A percentile compares a stretch with the other conserved stretches of the same genome.
These are phyloP conservation scores for Eurystomus gularis DNA, from an alignment of 2,113 vertebrate genomes.

Conservation along the genomic window DNA sequence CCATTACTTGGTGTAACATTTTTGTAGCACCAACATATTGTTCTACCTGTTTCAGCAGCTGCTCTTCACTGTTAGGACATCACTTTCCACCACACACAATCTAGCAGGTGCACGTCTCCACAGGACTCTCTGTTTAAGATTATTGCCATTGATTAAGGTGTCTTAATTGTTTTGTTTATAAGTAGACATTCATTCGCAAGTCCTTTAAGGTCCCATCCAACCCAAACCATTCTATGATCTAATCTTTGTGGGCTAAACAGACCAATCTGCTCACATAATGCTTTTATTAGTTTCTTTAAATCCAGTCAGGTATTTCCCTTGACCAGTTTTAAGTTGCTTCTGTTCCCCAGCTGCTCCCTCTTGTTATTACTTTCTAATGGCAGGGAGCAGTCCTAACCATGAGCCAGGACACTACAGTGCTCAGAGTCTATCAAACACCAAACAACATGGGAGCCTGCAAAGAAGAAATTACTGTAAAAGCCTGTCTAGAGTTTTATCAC, in stretches of 20 bases:
- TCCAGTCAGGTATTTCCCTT: neutral
- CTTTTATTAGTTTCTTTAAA: neutral
- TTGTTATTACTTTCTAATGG: neutral
- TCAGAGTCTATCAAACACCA: neutral
- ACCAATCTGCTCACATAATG: neutral
- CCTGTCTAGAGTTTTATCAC: neutral
- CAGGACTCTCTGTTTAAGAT: neutral
- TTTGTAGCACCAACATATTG: neutral
- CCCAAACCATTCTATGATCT: too few relatives aligned
- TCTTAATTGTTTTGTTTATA: neutral
- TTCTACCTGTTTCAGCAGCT: neutral
- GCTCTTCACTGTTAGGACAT: neutral
- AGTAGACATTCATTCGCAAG: neutral
- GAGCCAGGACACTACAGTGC: neutral
- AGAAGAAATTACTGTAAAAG: neutral
- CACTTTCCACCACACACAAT: neutral
- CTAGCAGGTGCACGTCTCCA: neutral
- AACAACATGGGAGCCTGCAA: neutral
- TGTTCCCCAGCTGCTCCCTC: neutral
- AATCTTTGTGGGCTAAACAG: neutral
- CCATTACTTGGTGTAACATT: neutral
- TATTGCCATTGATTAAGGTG: neutral
- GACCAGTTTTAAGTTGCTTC: neutral
- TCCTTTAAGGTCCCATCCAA: too few relatives aligned
- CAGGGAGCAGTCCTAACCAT: neutral